Percentiles rank a stretch among this genome's conserved stretches.
Evolutionary conservation across 2,888 invertebrate species (phyloP).

Genomic region (Acronicta aceris): DNA sequence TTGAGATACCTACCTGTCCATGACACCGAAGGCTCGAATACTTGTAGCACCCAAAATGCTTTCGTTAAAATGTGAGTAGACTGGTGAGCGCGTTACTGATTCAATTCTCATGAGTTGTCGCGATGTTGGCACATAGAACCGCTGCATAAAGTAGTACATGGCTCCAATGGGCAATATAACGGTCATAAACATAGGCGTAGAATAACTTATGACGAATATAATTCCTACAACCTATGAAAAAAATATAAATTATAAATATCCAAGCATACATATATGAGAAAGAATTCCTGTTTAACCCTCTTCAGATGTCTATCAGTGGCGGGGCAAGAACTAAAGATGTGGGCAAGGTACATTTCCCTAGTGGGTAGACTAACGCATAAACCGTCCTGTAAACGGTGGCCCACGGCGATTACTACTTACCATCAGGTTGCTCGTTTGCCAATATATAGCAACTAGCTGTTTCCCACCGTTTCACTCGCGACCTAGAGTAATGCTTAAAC

Average conservation of each 20-base stretch:
- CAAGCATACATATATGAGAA: not conserved
- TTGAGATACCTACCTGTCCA: constrained; percentile 82
- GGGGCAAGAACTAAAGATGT: no score
- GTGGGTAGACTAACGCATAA: no score
- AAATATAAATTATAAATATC: constrained; percentile 5
- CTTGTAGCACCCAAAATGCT: constrained; percentile 96
- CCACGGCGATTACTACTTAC: no score
- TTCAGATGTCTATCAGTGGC: no score
- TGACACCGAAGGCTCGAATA: constrained; percentile 95
- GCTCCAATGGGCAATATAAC: constrained; percentile 94
- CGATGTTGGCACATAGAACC: constrained; percentile 98
- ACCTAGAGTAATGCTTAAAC: no score
- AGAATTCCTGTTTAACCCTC: no score
- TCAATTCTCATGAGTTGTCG: constrained; percentile 97
- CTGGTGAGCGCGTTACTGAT: constrained; percentile 97
- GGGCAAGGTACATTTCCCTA: no score
- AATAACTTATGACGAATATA: constrained; percentile 95
- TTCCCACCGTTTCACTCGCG: no score
- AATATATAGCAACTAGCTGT: no score
- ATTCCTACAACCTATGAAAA: constrained; percentile 93
- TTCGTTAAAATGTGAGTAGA: constrained; percentile 99
- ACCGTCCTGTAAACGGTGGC: no score
- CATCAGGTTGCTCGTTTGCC: no score
- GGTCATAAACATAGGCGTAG: constrained; percentile 94
- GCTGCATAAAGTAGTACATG: constrained; percentile 96